Evolutionary conservation across 1,140 invertebrate genomes (phyloP), one percentile per base, ranked within the genome.

Genomic region (Dryas iulia): DNA sequence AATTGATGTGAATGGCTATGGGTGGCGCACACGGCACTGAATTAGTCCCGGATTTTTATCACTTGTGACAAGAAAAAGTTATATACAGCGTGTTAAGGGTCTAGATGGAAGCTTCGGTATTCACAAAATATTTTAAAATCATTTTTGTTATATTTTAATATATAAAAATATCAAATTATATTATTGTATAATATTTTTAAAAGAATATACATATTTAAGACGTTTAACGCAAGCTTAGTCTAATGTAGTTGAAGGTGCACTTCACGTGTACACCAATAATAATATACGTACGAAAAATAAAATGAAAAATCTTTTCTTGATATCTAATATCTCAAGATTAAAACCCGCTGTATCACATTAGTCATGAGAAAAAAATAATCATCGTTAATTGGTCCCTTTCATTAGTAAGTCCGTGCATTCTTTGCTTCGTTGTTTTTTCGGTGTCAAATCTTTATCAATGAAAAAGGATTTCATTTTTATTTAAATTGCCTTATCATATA

Each of bases 361-460:
- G 70, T 81, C 76, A 83, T 81, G 80, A 86, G 85, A 86, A 89
- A 88, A 83, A 89, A 91, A 91, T 86, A 83, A 89, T 83, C 81
- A 85, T 84, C 86, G 82, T 91, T 91, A 91, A 91, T 91, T 90
- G 89, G 86, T 81, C 79, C 89, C 89, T 87, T 91, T 91, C 86
- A 90, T 91, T 91, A 91, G 89, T 90, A 88, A 84, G 74, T 83
- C 84, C 73, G 75, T 81, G 86, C 89, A 91, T 91, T 91, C 86
- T 71, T 82, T 62, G 63, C 25, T 72, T 86, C 75, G 81, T 90
- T 81, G 79, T 89, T 91, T 91, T 88, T 89, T 89, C 79, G 72
- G 80, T 91, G 89, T 91, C 89, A 91, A 90, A 87, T 82, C 81
- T 84, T 91, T 90, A 91, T 91, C 87, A 91, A 91, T 89, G 87